Evolutionary conservation across 1,140 invertebrate species (phyloP).

Genomic region (Cepaea nemoralis): DNA sequence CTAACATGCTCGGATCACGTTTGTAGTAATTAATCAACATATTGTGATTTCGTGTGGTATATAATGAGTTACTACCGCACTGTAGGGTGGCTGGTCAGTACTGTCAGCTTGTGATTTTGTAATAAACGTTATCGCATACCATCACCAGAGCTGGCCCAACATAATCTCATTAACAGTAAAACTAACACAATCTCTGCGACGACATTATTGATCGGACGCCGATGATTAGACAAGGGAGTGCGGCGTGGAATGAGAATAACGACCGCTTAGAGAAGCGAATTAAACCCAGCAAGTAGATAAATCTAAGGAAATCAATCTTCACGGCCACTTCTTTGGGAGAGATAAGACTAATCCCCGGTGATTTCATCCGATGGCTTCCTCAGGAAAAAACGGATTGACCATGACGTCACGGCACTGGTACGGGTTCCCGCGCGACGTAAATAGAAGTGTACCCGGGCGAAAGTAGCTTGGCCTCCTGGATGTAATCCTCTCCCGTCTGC

Average conservation of each 20-base stretch:
- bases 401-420: constrained; percentile 32
- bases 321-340: constrained; percentile 2
- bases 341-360: constrained; percentile 37
- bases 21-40: no score
- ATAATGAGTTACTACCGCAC: no score
- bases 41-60: no score
- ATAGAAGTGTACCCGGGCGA: background rate
- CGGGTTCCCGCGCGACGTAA: constrained; percentile 30
- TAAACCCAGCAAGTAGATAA: constrained; percentile 34
- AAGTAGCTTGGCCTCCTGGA: constrained; percentile 7
- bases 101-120: no score
- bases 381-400: constrained; percentile 32
- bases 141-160: no score
- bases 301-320: constrained; percentile 36
- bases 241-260: background rate
- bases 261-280: constrained; percentile 10
- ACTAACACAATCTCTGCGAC: background rate
- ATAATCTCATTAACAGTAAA: background rate
- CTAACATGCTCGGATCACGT: no score
- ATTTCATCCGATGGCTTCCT: constrained; percentile 22
- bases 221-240: background rate
- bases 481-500: constrained; percentile 24
- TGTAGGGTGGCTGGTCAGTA: no score
- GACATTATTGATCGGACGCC: background rate
- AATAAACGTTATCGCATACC: no score